A percentile compares a stretch with the other conserved stretches of the same genome.
Conservation (phyloP, 1,140 invertebrate genomes). For the Acyrthosiphon pisum region DNA sequence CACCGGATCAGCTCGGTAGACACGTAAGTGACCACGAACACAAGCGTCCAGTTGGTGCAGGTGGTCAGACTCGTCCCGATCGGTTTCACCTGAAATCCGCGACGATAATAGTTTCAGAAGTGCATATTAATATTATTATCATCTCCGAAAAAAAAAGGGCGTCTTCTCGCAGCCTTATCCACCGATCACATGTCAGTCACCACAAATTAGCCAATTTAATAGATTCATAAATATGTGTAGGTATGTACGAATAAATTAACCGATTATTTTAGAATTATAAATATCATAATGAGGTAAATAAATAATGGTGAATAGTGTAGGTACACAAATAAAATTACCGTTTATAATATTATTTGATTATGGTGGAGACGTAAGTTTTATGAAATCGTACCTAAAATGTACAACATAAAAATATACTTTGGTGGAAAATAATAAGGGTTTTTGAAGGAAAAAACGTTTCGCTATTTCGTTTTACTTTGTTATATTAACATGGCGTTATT, state of each 20-base stretch:
- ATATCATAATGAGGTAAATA: not conserved
- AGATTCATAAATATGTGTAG: not conserved
- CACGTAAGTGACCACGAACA: conserved; percentile 80
- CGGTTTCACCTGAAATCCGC: not conserved
- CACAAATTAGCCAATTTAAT: not conserved
- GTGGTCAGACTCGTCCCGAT: conserved; percentile 36
- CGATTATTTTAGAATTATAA: not conserved
- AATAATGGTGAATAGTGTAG: not conserved
- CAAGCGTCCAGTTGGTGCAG: conserved; percentile 63
- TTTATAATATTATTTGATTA: not conserved
- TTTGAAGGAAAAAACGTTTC: not conserved
- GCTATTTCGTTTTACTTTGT: not conserved
- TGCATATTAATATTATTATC: not conserved
- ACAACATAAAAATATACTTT: not conserved
- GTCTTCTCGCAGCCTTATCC: not conserved
- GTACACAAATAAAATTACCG: not conserved
- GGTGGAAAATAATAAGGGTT: not conserved
- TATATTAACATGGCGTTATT: not conserved
- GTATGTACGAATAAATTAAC: not conserved
- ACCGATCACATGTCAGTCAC: not conserved
- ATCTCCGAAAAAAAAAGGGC: not conserved
- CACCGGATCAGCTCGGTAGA: conserved; percentile 69
- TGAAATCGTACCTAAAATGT: not conserved
- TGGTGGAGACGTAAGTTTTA: not conserved
- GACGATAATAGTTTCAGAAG: not conserved